phyloP scores from a whole-genome alignment of 1,140 invertebrate genomes.

The Eupeodes corollae region DNA sequence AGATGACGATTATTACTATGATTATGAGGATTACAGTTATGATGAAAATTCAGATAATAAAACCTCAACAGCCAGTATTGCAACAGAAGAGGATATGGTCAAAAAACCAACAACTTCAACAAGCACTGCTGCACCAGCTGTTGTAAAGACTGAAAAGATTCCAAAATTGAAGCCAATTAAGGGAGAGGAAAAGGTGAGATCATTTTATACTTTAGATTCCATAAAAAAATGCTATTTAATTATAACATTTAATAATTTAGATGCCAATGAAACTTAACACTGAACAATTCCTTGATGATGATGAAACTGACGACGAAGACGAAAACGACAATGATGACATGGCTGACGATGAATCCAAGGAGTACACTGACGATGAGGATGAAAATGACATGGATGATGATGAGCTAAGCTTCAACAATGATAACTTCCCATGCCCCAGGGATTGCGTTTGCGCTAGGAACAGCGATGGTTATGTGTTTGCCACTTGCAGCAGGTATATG shows the following conservation, averaged over 20 bases:
- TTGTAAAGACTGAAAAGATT: conserved; percentile 7
- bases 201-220: neutral
- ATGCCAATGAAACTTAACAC: neutral
- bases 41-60: conserved; percentile 11
- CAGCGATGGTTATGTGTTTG: conserved; percentile 31
- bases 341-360: conserved; percentile 21
- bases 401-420: conserved; percentile 23
- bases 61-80: conserved; percentile 10
- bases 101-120: conserved; percentile 4
- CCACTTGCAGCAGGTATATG: conserved; percentile 29
- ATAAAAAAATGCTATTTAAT: neutral
- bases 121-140: conserved; percentile 12
- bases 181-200: conserved; percentile 3
- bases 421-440: conserved; percentile 32
- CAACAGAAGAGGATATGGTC: conserved; percentile 13
- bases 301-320: conserved; percentile 11
- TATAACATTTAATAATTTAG: neutral
- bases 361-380: conserved; percentile 16
- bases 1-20: conserved; percentile 16
- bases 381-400: conserved; percentile 18
- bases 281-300: neutral
- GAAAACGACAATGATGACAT: conserved; percentile 12
- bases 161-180: conserved; percentile 19
- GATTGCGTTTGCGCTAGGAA: conserved; percentile 31
- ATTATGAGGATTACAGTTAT: conserved; percentile 13